Base-by-base conservation (phyloP, 2,113 vertebrate genomes). In the Elephas maximus region DNA sequence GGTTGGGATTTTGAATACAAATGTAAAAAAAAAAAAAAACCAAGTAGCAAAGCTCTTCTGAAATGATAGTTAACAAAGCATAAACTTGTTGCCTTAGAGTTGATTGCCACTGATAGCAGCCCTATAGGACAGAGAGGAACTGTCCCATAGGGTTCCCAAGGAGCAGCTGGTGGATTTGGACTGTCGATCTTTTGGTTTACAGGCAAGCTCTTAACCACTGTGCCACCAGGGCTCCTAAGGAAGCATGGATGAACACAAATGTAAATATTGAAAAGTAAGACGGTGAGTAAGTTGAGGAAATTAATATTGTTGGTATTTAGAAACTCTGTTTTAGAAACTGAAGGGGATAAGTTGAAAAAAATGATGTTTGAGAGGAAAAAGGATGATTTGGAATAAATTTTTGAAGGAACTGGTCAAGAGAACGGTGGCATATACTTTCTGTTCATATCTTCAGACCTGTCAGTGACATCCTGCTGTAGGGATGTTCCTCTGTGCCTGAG, bases 251-350 rank as follows among this genome's bases (percentile, higher is more conserved):
- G 9, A 7, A 15, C 24, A 85, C 0, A 74, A n/a, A 80, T 65
- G 23, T 20, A 51, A 79, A 37, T 51, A 8, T 3, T 23, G n/a
- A 88, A 20, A 41, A 83, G 26, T 23, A 78, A 30, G 17, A 80
- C 30, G 2, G 0, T 3, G 63, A 2, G 0, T 3, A 73, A 2
- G 2, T 71, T 53, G 18, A 83, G 7, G 44, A 20, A 37, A 45
- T 69, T 15, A 18, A 9, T 45, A 73, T 3, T 1, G 24, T 71
- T 2, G 24, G 9, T 28, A 45, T 3, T 2, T 5, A 85, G 62
- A 79, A 89, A 30, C 24, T 77, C 48, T 77, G 26, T 78, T 28
- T 78, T 48, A 53, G 77, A 33, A 6, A 28, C 6, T 41, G 28
- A 84, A 71, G 9, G 12, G 21, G 33, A 24, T 41, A 74, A 4